These are phyloP conservation scores for Cyprinodon variegatus DNA, from an alignment of 2,113 vertebrate genomes.

Conservation along the genomic window DNA sequence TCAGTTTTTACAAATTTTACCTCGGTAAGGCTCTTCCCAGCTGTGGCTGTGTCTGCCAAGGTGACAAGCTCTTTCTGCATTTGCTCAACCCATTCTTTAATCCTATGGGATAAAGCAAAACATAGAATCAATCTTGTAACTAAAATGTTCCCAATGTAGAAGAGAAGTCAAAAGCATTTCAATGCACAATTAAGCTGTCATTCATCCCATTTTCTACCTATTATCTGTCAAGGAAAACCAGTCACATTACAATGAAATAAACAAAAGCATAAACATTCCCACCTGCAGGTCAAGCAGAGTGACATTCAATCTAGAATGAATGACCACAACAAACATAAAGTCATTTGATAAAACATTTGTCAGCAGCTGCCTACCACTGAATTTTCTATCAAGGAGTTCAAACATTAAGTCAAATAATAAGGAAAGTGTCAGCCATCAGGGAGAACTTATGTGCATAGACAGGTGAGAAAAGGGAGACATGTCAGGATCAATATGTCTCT, in stretches of 20 bases:
- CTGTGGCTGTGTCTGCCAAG: slow-evolving; percentile 89
- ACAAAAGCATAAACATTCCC: slow-evolving; percentile 40
- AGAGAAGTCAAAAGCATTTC: slow-evolving; percentile 35
- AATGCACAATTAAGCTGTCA: slow-evolving; percentile 57
- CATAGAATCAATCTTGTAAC: slow-evolving; percentile 30
- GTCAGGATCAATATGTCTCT: slow-evolving; percentile 24
- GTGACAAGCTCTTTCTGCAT: slow-evolving; percentile 95
- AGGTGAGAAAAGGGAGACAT: slow-evolving; percentile 24
- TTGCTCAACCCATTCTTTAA: slow-evolving; percentile 96
- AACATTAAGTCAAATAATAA: slow-evolving; percentile 59
- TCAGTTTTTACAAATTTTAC: slow-evolving; percentile 65
- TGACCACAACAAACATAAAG: slow-evolving; percentile 37
- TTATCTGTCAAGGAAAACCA: slow-evolving; percentile 12
- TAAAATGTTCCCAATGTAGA: slow-evolving; percentile 20
- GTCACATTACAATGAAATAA: slow-evolving; percentile 35
- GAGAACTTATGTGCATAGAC: slow-evolving; percentile 49
- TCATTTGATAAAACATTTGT: slow-evolving; percentile 39
- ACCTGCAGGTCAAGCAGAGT: slow-evolving; percentile 28
- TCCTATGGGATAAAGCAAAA: slow-evolving; percentile 78
- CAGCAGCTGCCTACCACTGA: slow-evolving; percentile 53
- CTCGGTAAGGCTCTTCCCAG: slow-evolving; percentile 84
- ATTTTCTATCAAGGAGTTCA: slow-evolving; percentile 52
- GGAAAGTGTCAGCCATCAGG: slow-evolving; percentile 36
- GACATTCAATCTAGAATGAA: slow-evolving; percentile 47
- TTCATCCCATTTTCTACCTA: slow-evolving; percentile 13